Conservation (phyloP, 2,113 vertebrate species). For the Pelvicachromis taeniatus region DNA sequence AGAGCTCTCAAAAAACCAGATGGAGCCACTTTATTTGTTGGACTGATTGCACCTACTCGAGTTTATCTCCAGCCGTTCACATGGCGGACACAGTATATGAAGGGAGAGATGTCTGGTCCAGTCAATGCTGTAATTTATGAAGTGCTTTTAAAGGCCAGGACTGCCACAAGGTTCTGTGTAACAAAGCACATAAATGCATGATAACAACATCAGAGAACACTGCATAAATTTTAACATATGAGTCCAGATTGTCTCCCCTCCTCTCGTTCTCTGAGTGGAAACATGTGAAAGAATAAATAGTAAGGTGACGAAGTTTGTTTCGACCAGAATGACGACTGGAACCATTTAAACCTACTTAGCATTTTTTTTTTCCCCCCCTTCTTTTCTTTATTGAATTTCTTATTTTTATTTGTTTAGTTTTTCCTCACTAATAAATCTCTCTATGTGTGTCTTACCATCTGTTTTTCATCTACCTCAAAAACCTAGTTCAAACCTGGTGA, state of each 20-base stretch:
- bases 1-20: slow-evolving; percentile 49
- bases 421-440: neutral
- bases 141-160: neutral
- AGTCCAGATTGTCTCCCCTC: neutral
- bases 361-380: neutral
- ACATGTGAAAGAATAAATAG: slow-evolving; percentile 20
- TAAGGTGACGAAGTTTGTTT: neutral
- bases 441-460: neutral
- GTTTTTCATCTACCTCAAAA: neutral
- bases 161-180: slow-evolving; percentile 12
- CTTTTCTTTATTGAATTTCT: neutral
- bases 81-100: neutral
- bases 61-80: slow-evolving; percentile 47
- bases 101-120: slow-evolving; percentile 12
- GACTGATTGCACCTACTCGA: slow-evolving; percentile 56
- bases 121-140: slow-evolving; percentile 25
- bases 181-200: slow-evolving; percentile 35
- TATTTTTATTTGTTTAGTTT: neutral
- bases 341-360: neutral
- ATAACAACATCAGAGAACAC: slow-evolving; percentile 31
- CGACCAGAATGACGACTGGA: neutral
- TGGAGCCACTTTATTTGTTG: slow-evolving; percentile 62
- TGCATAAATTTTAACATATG: slow-evolving; percentile 17
- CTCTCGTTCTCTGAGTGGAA: slow-evolving; percentile 14
- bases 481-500: neutral